Conservation (phyloP, 2,113 vertebrate species). For the Catagonus wagneri region DNA sequence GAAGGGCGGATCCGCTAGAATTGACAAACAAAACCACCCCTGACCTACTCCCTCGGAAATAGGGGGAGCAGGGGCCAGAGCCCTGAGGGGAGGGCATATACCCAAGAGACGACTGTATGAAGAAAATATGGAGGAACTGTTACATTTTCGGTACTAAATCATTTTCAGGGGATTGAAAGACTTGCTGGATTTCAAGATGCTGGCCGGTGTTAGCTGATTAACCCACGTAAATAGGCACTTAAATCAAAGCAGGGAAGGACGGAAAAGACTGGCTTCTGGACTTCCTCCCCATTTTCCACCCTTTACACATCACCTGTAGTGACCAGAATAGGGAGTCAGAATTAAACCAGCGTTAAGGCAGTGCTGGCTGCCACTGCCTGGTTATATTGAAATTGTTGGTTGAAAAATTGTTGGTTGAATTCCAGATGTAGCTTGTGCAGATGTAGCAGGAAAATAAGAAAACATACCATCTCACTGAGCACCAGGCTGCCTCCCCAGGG, state of each 20-base stretch:
- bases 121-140: slow-evolving; percentile 86
- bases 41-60: slow-evolving; percentile 75
- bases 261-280: slow-evolving; percentile 79
- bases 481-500: slow-evolving; percentile 74
- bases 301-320: not conserved
- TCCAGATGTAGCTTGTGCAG: slow-evolving; percentile 69
- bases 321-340: slow-evolving; percentile 56
- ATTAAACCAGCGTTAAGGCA: slow-evolving; percentile 48
- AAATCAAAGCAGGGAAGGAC: slow-evolving; percentile 52
- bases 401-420: slow-evolving; percentile 74
- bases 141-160: slow-evolving; percentile 81
- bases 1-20: slow-evolving; percentile 60
- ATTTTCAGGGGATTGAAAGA: slow-evolving; percentile 84
- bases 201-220: slow-evolving; percentile 79
- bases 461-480: slow-evolving; percentile 84
- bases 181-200: slow-evolving; percentile 78
- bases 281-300: not conserved
- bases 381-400: slow-evolving; percentile 67
- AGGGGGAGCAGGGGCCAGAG: slow-evolving; percentile 58
- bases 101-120: slow-evolving; percentile 44
- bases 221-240: slow-evolving; percentile 75
- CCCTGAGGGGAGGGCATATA: slow-evolving; percentile 56
- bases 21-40: slow-evolving; percentile 45
- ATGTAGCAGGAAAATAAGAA: slow-evolving; percentile 74
- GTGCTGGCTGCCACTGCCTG: slow-evolving; percentile 56